Conservation (phyloP, 2,113 vertebrate genomes). For the Balaenoptera acutorostrata region DNA sequence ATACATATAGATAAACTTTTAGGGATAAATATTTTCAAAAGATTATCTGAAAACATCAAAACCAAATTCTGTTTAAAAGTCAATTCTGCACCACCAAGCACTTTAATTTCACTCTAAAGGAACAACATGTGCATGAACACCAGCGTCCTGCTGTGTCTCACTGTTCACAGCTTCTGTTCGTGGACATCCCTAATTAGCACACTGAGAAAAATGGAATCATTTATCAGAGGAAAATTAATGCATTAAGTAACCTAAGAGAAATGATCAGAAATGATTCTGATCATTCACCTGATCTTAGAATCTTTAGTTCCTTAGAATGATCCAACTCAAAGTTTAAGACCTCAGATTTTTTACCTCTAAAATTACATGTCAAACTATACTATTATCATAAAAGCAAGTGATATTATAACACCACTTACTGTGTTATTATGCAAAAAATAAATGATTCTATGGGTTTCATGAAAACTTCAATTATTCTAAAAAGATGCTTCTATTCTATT, state of each 20-base stretch:
- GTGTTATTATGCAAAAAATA: not conserved
- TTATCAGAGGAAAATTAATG: not conserved
- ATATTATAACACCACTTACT: not conserved
- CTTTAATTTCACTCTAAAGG: not conserved
- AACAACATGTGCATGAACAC: not conserved
- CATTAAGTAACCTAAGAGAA: not conserved
- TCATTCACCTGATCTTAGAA: not conserved
- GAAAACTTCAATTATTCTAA: constrained; percentile 19
- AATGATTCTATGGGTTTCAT: not conserved
- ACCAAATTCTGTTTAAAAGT: constrained; percentile 10
- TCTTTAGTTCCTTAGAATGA: not conserved
- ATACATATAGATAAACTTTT: not conserved
- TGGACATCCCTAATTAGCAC: not conserved
- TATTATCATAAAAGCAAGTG: not conserved
- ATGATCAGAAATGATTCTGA: not conserved
- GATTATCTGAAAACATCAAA: constrained; percentile 41
- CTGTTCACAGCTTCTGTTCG: not conserved
- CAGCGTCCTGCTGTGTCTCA: not conserved
- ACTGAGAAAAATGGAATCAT: not conserved
- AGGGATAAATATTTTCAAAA: constrained; percentile 38
- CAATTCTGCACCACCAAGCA: not conserved
- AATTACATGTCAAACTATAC: not conserved
- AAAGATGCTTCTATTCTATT: not conserved
- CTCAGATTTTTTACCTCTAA: constrained; percentile 36
- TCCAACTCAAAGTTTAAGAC: not conserved